Evolutionary conservation across 2,888 invertebrate genomes (phyloP).

Genomic region (Chloroclysta siterata): DNA sequence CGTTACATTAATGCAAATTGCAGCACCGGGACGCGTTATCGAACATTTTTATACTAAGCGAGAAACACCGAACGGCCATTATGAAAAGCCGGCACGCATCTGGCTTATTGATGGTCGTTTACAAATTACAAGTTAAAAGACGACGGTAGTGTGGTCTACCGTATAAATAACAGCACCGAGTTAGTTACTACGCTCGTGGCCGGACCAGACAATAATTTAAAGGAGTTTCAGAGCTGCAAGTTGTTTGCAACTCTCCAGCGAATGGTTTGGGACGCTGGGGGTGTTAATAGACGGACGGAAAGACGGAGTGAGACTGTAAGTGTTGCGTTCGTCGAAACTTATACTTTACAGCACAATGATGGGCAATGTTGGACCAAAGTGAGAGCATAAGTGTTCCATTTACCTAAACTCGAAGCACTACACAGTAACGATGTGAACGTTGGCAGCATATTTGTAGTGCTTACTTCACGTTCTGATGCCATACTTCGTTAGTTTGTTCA

Average conservation of each 20-base stretch:
- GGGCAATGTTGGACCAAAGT: no score
- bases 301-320: no score
- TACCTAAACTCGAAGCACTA: background rate
- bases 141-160: slow-evolving; percentile 20
- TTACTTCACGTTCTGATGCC: background rate
- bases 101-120: slow-evolving; percentile 33
- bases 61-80: slow-evolving; percentile 57
- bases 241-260: background rate
- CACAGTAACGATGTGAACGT: background rate
- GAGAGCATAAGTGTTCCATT: background rate
- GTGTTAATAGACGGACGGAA: background rate
- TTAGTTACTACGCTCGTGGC: background rate
- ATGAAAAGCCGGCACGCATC: slow-evolving; percentile 43
- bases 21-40: slow-evolving; percentile 53
- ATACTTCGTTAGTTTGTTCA: background rate
- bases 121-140: slow-evolving; percentile 27
- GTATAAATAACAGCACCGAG: slow-evolving; percentile 5
- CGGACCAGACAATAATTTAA: background rate
- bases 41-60: slow-evolving; percentile 60
- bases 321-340: no score
- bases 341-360: no score
- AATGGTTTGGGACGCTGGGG: background rate
- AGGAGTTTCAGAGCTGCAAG: background rate
- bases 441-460: background rate
- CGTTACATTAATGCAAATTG: slow-evolving; percentile 72